Base-by-base conservation (phyloP, 2,113 vertebrate genomes). In the Copsychus sechellarum region DNA sequence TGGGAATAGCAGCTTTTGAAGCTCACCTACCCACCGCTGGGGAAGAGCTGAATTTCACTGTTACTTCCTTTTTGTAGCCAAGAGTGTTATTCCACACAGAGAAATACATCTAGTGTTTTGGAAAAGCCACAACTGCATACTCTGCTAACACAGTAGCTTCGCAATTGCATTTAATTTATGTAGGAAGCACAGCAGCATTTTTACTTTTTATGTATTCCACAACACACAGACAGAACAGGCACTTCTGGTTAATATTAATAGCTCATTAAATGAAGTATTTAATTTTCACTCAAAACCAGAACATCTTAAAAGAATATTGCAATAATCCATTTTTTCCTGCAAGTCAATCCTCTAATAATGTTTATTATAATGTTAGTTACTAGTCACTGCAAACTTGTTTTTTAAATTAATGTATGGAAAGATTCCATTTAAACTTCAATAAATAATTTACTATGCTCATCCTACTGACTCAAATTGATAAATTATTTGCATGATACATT, bases 191-290 rank as follows among this genome's bases (percentile, higher is more conserved):
- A 78, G 76, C 17, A 73, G 74, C 61, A 64, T 48, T 93, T 94
- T 89, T 57, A 92, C 29, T 71, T 87, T 62, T 86, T 92, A 92
- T 64, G 67, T 92, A 97, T 96, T 96, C 77, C 70, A 94, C 48
- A 83, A 88, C 67, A 93, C 58, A 51, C 31, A 51, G 78, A 90
- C 34, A 79, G 70, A 97, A 95, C 85, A 87, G 94, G 56, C 57
- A 94, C 53, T 95, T 96, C 81, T 89, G 86, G 73, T 97, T 97
- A 98, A 98, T 98, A 98, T 97, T 98, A 98, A 97, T 95, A 97
- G 95, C 88, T 98, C 91, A 97, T 98, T 98, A 98, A 97, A 96
- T 72, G 61, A 97, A 93, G 86, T 70, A 95, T 89, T 74, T 96
- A 97, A 92, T 92, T 97, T 97, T 96, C 91, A 92, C 77, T 80